Evolutionary conservation across 1,140 invertebrate species (phyloP).

Genomic region (Pseudomyrmex dendroicus): DNA sequence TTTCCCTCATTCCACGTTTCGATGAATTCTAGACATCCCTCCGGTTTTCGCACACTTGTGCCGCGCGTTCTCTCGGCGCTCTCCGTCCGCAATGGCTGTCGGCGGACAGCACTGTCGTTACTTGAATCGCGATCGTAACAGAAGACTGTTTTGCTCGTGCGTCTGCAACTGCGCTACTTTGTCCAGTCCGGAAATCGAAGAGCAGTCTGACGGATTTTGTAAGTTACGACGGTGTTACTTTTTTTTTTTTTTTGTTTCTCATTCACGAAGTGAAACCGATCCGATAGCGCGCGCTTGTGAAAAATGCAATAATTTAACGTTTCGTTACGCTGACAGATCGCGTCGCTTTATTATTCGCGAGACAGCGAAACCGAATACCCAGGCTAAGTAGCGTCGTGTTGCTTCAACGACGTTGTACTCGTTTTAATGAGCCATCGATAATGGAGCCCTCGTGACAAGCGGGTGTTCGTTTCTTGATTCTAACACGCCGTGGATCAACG

Average conservation of each 20-base stretch:
- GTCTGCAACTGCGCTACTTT: constrained; percentile 45
- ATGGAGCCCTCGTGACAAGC: not conserved
- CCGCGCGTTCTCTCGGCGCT: not conserved
- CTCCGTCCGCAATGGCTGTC: constrained; percentile 45
- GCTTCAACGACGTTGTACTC: constrained; percentile 25
- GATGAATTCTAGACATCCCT: too few relatives aligned
- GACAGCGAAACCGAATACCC: constrained; percentile 48
- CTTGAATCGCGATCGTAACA: constrained; percentile 30
- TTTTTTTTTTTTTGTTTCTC: not conserved
- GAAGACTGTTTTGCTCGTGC: constrained; percentile 53
- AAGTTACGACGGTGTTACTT: constrained; percentile 22
- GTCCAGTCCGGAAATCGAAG: constrained; percentile 58
- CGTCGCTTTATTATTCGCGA: constrained; percentile 39
- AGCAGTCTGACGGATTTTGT: constrained; percentile 47
- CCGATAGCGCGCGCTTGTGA: not conserved
- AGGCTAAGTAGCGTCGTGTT: constrained; percentile 17
- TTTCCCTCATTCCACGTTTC: constrained; percentile 14
- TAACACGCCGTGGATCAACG: constrained; percentile 13
- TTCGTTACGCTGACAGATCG: not conserved
- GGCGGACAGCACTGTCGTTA: constrained; percentile 34
- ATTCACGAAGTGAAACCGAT: not conserved
- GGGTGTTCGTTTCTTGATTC: constrained; percentile 36
- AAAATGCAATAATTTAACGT: constrained; percentile 14
- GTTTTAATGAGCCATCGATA: constrained; percentile 48
- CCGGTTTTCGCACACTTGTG: too few relatives aligned